Evolutionary conservation across 2,797 vertebrate species (phyloP).

Genomic region (Gambusia yucatana): DNA sequence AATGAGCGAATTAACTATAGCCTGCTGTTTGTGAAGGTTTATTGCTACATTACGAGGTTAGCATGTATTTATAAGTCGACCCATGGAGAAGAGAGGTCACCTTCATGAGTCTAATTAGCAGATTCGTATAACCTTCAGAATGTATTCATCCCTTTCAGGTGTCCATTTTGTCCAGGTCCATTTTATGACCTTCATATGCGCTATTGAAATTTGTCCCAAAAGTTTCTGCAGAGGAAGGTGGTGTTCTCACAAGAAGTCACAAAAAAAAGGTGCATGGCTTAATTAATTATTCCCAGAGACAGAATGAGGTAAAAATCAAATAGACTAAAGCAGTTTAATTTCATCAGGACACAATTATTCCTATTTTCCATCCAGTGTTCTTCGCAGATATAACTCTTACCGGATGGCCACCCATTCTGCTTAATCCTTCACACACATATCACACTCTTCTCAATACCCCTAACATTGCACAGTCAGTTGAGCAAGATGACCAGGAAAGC

Average conservation of each 20-base stretch:
- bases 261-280: neutral
- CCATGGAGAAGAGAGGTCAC: slow-evolving; percentile 15
- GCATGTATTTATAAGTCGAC: slow-evolving; percentile 14
- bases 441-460: slow-evolving; percentile 55
- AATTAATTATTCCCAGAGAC: neutral
- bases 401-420: slow-evolving; percentile 25
- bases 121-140: neutral
- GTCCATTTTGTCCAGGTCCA: neutral
- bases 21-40: slow-evolving; percentile 50
- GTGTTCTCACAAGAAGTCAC: neutral
- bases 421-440: slow-evolving; percentile 14
- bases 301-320: neutral
- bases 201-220: neutral
- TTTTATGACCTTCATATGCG: neutral
- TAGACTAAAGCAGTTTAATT: neutral
- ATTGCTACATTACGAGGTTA: slow-evolving; percentile 46
- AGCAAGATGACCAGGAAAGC: slow-evolving; percentile 68
- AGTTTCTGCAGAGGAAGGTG: neutral
- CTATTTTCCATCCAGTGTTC: neutral
- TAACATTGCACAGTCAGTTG: slow-evolving; percentile 78
- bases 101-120: slow-evolving; percentile 1
- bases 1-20: slow-evolving; percentile 35
- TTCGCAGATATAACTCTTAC: slow-evolving; percentile 40
- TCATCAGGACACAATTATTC: neutral
- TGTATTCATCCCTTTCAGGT: neutral